Base-by-base conservation (phyloP, 2,797 vertebrate species). In the Orestias chungarensis region DNA sequence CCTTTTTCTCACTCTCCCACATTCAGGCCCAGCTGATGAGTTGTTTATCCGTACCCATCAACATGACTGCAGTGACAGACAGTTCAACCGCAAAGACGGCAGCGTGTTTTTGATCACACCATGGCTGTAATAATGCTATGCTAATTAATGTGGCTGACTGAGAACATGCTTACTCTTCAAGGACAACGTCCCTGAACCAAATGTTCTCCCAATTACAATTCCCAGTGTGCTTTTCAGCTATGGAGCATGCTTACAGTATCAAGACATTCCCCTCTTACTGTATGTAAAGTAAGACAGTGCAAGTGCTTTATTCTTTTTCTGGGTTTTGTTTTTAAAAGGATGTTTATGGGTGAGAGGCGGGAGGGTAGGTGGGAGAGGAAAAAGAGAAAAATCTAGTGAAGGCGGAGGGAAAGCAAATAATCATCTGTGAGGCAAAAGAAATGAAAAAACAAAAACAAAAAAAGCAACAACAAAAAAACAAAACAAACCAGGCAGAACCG, bases 171-270 rank as follows among this genome's bases (percentile, higher is more conserved):
- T 81, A 87, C 85, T 87, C 93, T 88, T 91, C 91, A 93, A 93
- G 93, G 93, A 93, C 93, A 86, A 80, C 82, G 89, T 89, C 88
- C 83, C 88, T 86, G 83, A 64, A 66, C 81, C 86, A 86, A 89
- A 81, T 84, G 80, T 87, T 91, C 90, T 82, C 76, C 79, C 82
- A 82, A 84, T 93, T 90, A 82, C 86, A 88, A 92, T 91, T 93
- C 92, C 91, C 92, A 92, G 89, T 83, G 88, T 90, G 89, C 88
- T 84, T 91, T 91, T 93, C 87, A 87, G 92, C 85, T 89, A 90
- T 89, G 90, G 88, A 93, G 90, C 84, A 84, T 50, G 76, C 84
- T 82, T 66, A 83, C 57, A 33, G 87, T 83, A 92, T 88, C 89
- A 86, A 89, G 89, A 93, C 88, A 91, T 79, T 89, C 83, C 90